phyloP scores from a whole-genome alignment of 1,140 invertebrate genomes.

The Ostrea denselamellosa region DNA sequence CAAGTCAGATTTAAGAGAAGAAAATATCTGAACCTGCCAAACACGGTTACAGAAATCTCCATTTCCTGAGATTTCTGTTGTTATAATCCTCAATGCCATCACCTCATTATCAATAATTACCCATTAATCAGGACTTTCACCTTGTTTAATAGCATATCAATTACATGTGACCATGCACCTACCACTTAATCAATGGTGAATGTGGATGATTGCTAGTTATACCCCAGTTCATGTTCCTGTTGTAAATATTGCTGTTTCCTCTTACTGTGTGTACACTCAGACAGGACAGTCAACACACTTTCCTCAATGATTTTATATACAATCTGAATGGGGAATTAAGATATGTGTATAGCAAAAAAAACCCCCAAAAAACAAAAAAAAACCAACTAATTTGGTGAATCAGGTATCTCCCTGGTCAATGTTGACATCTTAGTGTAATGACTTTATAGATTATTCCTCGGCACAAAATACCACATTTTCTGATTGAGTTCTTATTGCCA shows the following conservation, averaged over 20 bases:
- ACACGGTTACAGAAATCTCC: not conserved
- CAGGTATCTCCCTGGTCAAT: too few relatives aligned
- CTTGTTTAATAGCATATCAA: conserved; percentile 3
- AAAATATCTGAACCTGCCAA: not conserved
- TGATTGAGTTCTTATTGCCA: too few relatives aligned
- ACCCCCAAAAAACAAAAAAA: too few relatives aligned
- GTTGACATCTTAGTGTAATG: too few relatives aligned
- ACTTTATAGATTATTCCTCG: too few relatives aligned
- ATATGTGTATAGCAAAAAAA: too few relatives aligned
- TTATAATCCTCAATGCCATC: not conserved
- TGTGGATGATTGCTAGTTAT: not conserved
- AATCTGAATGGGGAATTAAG: too few relatives aligned
- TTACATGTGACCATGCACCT: not conserved
- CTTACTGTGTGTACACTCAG: not conserved
- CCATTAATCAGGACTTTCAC: not conserved
- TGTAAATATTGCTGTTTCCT: not conserved
- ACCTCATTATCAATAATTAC: not conserved
- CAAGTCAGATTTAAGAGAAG: not conserved
- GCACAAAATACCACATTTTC: too few relatives aligned
- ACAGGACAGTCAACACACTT: too few relatives aligned
- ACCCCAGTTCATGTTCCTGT: not conserved
- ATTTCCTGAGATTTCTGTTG: not conserved
- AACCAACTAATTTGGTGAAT: too few relatives aligned
- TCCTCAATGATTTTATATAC: too few relatives aligned
- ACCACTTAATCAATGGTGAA: not conserved